Percentiles rank a stretch among this genome's conserved stretches.
These are phyloP conservation scores for Zele albiditarsus DNA, from an alignment of 2,888 invertebrate species.

Conservation along the genomic window DNA sequence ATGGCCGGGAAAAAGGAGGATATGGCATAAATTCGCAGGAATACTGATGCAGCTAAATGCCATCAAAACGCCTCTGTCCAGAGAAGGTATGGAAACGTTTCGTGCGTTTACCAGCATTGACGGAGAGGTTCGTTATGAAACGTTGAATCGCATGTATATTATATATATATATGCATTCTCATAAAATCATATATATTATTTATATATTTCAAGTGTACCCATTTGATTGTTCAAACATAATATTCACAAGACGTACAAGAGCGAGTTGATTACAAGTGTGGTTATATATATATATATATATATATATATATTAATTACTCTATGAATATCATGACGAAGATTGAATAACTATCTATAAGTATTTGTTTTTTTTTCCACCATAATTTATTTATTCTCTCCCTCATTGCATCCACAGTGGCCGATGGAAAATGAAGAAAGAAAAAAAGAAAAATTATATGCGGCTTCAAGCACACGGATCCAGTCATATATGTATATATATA, in stretches of 20 bases:
- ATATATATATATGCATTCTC: not conserved
- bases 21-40: constrained; percentile 64
- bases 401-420: not conserved
- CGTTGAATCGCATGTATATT: not conserved
- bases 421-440: constrained; percentile 16
- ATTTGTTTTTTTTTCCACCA: not conserved
- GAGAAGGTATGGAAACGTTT: constrained; percentile 50
- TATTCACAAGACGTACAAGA: not conserved
- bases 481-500: constrained; percentile 35
- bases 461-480: constrained; percentile 30
- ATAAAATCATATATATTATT: constrained; percentile 7
- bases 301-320: not conserved
- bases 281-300: not conserved
- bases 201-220: constrained; percentile 9
- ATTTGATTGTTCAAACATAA: not conserved
- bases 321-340: not conserved
- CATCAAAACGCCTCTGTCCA: constrained; percentile 64
- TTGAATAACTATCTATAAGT: not conserved
- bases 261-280: not conserved
- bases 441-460: not conserved
- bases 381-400: not conserved
- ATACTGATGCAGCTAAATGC: constrained; percentile 59
- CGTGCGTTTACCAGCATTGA: not conserved
- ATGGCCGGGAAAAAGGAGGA: not conserved
- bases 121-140: constrained; percentile 4